Percentiles rank a stretch among this genome's conserved stretches.
Evolutionary conservation across 2,113 vertebrate genomes (phyloP).

Genomic region (Maccullochella peelii): DNA sequence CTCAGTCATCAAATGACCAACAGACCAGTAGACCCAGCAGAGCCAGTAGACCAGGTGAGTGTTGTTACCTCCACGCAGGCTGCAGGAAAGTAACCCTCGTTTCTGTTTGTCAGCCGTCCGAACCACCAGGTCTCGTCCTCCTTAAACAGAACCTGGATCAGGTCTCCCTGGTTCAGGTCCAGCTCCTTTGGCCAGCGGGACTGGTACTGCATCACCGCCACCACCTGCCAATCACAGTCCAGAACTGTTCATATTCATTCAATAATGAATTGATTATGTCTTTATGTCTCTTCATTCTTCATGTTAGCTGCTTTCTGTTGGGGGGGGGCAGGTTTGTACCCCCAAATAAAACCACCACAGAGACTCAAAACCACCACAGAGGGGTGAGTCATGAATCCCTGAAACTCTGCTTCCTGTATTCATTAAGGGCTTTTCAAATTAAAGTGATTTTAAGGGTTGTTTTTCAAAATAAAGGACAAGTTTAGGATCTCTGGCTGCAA

Average conservation of each 20-base stretch:
- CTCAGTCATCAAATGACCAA: too few species aligned
- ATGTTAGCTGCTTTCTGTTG: too few species aligned
- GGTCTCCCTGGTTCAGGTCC: constrained; percentile 78
- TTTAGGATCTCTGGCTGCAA: too few species aligned
- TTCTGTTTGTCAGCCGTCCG: constrained; percentile 39
- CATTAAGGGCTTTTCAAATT: not conserved
- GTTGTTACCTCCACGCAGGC: constrained; percentile 50
- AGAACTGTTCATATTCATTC: not conserved
- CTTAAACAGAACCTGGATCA: constrained; percentile 73
- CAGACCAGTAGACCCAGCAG: too few species aligned
- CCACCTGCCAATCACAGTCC: constrained; percentile 56
- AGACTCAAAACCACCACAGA: too few species aligned
- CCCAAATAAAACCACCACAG: too few species aligned
- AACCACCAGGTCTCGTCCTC: constrained; percentile 71
- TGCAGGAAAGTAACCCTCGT: constrained; percentile 44
- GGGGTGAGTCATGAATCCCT: too few species aligned
- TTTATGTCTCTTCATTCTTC: too few species aligned
- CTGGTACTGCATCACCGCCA: constrained; percentile 63
- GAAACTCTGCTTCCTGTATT: not conserved
- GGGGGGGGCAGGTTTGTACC: too few species aligned
- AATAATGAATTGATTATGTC: too few species aligned
- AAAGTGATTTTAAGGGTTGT: not conserved
- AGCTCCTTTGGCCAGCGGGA: constrained; percentile 76
- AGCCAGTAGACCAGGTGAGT: not conserved
- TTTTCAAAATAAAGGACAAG: too few species aligned